phyloP scores from a whole-genome alignment of 2,888 invertebrate species.

The Ophioninae sp. region DNA sequence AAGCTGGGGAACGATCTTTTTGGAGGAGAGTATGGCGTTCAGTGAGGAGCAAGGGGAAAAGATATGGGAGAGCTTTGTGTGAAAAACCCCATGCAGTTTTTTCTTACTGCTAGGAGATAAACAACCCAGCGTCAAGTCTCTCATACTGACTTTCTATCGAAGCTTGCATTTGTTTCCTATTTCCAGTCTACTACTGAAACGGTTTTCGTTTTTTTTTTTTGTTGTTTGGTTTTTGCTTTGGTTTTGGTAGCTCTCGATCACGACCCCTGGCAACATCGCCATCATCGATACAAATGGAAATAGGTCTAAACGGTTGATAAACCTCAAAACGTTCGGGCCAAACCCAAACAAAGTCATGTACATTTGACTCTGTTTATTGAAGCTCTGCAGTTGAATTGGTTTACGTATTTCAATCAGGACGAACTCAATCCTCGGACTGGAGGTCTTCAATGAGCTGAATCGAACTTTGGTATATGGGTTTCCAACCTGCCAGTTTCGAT shows the following conservation, averaged over 20 bases:
- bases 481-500: too few relatives aligned
- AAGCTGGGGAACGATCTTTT: slow-evolving; percentile 4
- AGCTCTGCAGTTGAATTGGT: neutral
- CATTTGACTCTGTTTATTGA: neutral
- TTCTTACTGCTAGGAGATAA: slow-evolving; percentile 34
- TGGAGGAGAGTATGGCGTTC: slow-evolving; percentile 23
- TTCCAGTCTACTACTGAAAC: slow-evolving; percentile 16
- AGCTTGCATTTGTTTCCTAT: slow-evolving; percentile 28
- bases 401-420: neutral
- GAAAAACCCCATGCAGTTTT: slow-evolving; percentile 36
- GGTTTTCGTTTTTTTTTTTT: slow-evolving; percentile 22
- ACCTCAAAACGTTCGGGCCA: neutral
- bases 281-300: slow-evolving; percentile 9
- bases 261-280: slow-evolving; percentile 29
- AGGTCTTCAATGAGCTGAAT: neutral
- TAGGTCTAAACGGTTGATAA: neutral
- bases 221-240: too few relatives aligned
- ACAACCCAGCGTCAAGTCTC: slow-evolving; percentile 20
- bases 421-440: neutral
- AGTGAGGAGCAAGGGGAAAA: neutral
- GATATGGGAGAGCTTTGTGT: slow-evolving; percentile 38
- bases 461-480: neutral
- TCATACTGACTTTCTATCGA: slow-evolving; percentile 29
- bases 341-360: neutral
- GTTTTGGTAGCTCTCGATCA: neutral